Base-by-base conservation (phyloP, 2,888 invertebrate genomes). In the Seira sanloemensis region DNA sequence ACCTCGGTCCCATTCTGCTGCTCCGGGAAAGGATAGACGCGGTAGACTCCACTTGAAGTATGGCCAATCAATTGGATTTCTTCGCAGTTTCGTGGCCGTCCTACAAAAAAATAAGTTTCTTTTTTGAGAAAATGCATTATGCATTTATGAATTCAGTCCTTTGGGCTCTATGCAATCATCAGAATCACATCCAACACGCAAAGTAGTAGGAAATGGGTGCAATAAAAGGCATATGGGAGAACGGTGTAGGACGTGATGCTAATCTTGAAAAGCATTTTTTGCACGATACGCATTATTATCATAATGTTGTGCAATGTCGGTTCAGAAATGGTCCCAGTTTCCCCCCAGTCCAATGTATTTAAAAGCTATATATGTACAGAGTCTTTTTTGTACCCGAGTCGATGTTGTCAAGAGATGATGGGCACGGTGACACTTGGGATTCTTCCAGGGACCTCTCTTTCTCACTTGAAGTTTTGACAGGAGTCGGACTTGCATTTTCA, bases 41-140 rank as follows among this genome's bases (percentile, higher is more conserved):
- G 83, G 77, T 87, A 88, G 21, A 88, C 86, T 72, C 88, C 88
- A 62, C 78, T 87, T 37, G 65, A 21, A 5, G 74, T 66, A 46
- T 84, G 72, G 19, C 86, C 86, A 18, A 72, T 37, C 1, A 82
- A 7, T 50, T 86, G 86, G 24, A 88, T 78, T 21, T 88, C 87
- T 27, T 62, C 80, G 67, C 88, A 88, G 73, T 85, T 86, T 37
- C 68, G 74, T 9, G 88, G 88, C 54, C 72, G 79, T 5, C 75
- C 86, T 86, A 54, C 5, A 77, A 26, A 46, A 23, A 66, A 78
- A 67, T 46, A 24, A 26, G 26, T 9, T 23, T 23, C 23, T 23
- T 67, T 67, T 67, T 21, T 12, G 21, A 67, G 19, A 23, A 4
- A 18, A 18, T 67, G 5, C 12, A 24, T 5, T 7, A 23, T 5